A percentile compares a stretch with the other conserved stretches of the same genome.
These are phyloP conservation scores for Plagiodera versicolora DNA, from an alignment of 2,888 invertebrate genomes.

Conservation along the genomic window DNA sequence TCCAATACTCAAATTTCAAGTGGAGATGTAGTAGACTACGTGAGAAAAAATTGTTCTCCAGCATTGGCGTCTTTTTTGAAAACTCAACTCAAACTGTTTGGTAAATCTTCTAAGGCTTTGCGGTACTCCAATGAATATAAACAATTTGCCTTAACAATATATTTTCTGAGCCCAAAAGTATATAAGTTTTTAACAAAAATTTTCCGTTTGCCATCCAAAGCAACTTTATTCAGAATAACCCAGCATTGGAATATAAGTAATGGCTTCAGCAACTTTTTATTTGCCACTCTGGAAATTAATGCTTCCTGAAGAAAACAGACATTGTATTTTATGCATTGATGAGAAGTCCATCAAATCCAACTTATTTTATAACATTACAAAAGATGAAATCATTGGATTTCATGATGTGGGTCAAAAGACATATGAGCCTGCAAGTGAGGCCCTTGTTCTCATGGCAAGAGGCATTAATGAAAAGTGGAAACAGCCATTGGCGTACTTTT, in stretches of 20 bases:
- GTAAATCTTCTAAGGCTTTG: too few relatives aligned
- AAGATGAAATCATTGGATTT: constrained; percentile 19
- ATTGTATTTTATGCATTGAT: constrained; percentile 8
- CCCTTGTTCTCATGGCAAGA: too few relatives aligned
- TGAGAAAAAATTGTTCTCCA: too few relatives aligned
- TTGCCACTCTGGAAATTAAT: constrained; percentile 1
- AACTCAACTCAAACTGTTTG: too few relatives aligned
- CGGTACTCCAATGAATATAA: constrained; percentile 4
- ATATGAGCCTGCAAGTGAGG: constrained; percentile 3
- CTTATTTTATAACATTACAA: constrained; percentile 11
- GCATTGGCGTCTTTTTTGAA: too few relatives aligned
- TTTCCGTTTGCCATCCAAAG: constrained; percentile 11
- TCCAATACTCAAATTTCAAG: too few relatives aligned
- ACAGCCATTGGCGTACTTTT: constrained; percentile 10
- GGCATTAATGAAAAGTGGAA: constrained; percentile 15
- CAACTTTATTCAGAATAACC: constrained; percentile 10
- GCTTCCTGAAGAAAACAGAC: background rate
- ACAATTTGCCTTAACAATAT: constrained; percentile 6
- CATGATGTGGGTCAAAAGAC: constrained; percentile 8
- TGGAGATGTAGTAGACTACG: too few relatives aligned
- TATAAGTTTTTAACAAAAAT: constrained; percentile 9
- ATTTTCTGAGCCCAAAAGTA: constrained; percentile 12
- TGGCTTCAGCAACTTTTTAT: background rate
- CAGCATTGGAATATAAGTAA: background rate
- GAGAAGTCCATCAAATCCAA: constrained; percentile 6